Evolutionary conservation across 2,113 vertebrate genomes (phyloP).

Genomic region (Oophaga pumilio): DNA sequence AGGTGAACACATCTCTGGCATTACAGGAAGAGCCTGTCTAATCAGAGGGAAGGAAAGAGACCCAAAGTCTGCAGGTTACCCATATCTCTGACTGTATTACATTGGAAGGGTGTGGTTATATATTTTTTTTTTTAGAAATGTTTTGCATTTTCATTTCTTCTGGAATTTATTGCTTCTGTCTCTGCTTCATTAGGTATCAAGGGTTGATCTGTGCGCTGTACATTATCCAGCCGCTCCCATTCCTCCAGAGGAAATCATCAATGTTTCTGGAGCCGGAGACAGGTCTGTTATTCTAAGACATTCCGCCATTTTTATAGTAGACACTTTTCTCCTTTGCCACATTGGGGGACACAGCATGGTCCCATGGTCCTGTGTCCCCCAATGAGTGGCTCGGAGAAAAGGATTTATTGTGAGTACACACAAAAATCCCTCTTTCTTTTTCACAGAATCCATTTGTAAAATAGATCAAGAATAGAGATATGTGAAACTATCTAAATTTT

Average conservation of each 20-base stretch:
- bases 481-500: too few relatives aligned
- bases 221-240: slow-evolving; percentile 79
- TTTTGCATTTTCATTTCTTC: not conserved
- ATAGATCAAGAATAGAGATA: too few relatives aligned
- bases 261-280: slow-evolving; percentile 89
- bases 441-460: too few relatives aligned
- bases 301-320: too few relatives aligned
- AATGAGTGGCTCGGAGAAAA: too few relatives aligned
- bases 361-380: too few relatives aligned
- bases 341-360: too few relatives aligned
- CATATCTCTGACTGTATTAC: not conserved
- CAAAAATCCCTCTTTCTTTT: too few relatives aligned
- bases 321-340: too few relatives aligned
- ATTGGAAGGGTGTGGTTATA: not conserved
- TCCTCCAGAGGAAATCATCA: slow-evolving; percentile 74
- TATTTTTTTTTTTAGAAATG: not conserved
- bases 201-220: slow-evolving; percentile 72
- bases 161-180: not conserved
- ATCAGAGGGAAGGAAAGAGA: not conserved
- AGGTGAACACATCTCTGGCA: not conserved
- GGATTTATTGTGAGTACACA: too few relatives aligned
- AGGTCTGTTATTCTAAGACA: slow-evolving; percentile 69
- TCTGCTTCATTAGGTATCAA: slow-evolving; percentile 63
- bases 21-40: not conserved
- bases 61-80: not conserved